phyloP scores from a whole-genome alignment of 2,888 invertebrate genomes.

The Plemyria rubiginata region DNA sequence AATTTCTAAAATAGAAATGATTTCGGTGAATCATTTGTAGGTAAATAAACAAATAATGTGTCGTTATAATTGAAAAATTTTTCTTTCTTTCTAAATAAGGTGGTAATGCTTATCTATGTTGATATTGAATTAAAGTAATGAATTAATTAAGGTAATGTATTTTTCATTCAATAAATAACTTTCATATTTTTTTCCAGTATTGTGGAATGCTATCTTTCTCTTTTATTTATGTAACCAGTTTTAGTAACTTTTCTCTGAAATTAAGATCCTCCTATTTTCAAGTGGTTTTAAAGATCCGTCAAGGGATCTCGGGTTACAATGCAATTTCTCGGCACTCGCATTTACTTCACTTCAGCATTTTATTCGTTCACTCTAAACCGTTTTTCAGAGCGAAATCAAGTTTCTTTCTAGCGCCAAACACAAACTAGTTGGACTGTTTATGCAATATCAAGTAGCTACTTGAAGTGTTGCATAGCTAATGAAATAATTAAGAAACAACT shows the following conservation, averaged over 20 bases:
- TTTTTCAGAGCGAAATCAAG: conserved; percentile 27
- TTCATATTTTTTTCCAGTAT: too few relatives aligned
- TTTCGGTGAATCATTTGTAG: too few relatives aligned
- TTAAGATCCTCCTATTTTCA: not conserved
- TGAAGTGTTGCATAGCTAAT: conserved; percentile 17
- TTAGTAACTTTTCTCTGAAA: not conserved
- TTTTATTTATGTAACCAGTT: too few relatives aligned
- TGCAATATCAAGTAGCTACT: conserved; percentile 13
- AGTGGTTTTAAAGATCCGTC: conserved; percentile 11
- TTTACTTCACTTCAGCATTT: conserved; percentile 30
- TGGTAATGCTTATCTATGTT: too few relatives aligned
- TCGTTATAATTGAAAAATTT: too few relatives aligned
- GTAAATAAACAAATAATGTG: too few relatives aligned
- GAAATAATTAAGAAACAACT: conserved; percentile 9
- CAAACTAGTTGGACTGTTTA: conserved; percentile 15
- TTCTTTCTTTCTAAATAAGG: too few relatives aligned
- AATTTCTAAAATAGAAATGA: too few relatives aligned
- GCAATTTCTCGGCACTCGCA: conserved; percentile 33
- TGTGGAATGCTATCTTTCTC: too few relatives aligned
- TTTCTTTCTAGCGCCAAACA: conserved; percentile 14
- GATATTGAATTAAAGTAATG: too few relatives aligned
- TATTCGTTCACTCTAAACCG: conserved; percentile 24
- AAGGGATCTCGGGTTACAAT: conserved; percentile 23
- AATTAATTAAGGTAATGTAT: too few relatives aligned
- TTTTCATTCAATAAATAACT: too few relatives aligned